Conservation (phyloP, 2,888 invertebrate genomes). For the Salticus scenicus region DNA sequence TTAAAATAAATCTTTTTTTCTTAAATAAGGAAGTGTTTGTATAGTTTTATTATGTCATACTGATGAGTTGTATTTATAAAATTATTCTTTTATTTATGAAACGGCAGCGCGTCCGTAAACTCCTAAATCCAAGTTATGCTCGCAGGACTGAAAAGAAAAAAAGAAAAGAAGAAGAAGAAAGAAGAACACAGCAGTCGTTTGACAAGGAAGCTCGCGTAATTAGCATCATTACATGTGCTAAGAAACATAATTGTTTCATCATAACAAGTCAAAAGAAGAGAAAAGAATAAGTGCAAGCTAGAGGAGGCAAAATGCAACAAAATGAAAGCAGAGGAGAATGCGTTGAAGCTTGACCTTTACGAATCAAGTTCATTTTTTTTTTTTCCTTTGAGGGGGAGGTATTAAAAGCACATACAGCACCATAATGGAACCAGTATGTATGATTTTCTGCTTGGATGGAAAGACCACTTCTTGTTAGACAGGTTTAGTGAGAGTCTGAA, state of each 20-base stretch:
- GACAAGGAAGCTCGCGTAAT: constrained; percentile 29
- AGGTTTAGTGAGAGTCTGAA: constrained; percentile 10
- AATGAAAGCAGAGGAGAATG: constrained; percentile 38
- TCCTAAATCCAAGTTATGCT: neutral
- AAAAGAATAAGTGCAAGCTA: constrained; percentile 30
- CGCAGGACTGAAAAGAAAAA: neutral
- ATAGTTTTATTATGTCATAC: too few relatives aligned
- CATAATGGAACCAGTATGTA: constrained; percentile 39
- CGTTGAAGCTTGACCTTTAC: constrained; percentile 50
- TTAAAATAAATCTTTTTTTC: too few relatives aligned
- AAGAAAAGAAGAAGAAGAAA: neutral
- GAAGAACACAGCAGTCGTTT: neutral
- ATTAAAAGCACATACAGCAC: constrained; percentile 24
- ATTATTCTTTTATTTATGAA: too few relatives aligned
- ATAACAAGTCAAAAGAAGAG: constrained; percentile 23
- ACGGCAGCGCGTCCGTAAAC: neutral
- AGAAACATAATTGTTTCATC: constrained; percentile 54
- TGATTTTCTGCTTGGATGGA: constrained; percentile 65
- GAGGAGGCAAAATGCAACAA: constrained; percentile 6
- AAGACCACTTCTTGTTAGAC: constrained; percentile 24
- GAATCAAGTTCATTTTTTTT: constrained; percentile 42
- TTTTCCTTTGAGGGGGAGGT: neutral
- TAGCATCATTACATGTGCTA: constrained; percentile 42
- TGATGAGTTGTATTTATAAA: too few relatives aligned
- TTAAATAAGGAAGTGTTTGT: too few relatives aligned